Evolutionary conservation across 30 jellyfish, hydroid and myxozoan species (phyloP).

Genomic region (Rhopilema esculentum): DNA sequence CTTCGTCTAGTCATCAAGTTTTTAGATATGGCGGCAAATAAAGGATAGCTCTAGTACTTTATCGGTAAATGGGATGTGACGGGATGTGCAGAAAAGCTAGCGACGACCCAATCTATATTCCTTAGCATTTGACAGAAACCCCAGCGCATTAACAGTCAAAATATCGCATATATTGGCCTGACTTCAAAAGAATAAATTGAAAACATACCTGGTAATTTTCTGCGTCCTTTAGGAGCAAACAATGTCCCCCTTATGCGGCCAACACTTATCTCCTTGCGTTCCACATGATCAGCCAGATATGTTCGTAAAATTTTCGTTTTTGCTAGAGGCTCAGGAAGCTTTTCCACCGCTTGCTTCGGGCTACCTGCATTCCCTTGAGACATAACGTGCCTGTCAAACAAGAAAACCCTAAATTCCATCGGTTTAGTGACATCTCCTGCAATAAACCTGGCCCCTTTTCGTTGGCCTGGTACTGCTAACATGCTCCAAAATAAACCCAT

Average conservation of each 20-base stretch:
- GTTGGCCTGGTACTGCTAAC: constrained; percentile 60
- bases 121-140: too few species aligned
- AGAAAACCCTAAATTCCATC: constrained; percentile 17
- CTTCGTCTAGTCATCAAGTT: too few species aligned
- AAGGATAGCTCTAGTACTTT: too few species aligned
- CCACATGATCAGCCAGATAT: constrained; percentile 58
- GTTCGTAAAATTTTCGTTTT: constrained; percentile 35
- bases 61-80: too few species aligned
- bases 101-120: too few species aligned
- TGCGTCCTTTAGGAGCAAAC: constrained; percentile 59
- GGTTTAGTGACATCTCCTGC: constrained; percentile 31
- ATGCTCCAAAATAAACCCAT: constrained; percentile 79
- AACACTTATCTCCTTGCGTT: constrained; percentile 21
- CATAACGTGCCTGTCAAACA: constrained; percentile 51
- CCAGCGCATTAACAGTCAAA: background rate
- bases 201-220: constrained; percentile 73
- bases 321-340: constrained; percentile 41
- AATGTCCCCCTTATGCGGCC: constrained; percentile 76
- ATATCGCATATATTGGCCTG: background rate
- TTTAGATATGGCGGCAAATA: too few species aligned
- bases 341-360: background rate
- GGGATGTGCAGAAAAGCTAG: too few species aligned
- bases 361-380: background rate
- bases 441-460: constrained; percentile 43
- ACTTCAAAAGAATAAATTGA: background rate